phyloP scores from a whole-genome alignment of 2,797 vertebrate species.

The Gymnocypris eckloni region DNA sequence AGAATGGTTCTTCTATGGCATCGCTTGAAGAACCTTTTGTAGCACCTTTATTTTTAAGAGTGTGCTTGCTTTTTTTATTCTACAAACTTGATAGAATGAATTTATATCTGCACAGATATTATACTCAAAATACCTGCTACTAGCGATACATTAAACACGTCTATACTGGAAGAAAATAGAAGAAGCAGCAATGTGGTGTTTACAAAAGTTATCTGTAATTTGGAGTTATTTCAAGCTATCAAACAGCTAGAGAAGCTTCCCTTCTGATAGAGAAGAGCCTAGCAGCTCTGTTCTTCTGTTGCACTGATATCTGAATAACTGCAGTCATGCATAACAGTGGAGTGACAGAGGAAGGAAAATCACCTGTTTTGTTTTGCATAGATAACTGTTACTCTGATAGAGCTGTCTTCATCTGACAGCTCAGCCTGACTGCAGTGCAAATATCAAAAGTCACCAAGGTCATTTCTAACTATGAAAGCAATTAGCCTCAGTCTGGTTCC shows the following conservation, averaged over 20 bases:
- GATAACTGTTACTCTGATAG: conserved; percentile 50
- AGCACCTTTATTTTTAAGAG: no score
- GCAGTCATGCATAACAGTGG: conserved; percentile 37
- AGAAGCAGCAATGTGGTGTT: conserved; percentile 44
- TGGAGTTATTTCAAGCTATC: conserved; percentile 52
- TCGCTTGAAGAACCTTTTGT: no score
- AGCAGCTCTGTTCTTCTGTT: conserved; percentile 53
- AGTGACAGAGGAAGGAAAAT: conserved; percentile 34
- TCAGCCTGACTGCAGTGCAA: conserved; percentile 40
- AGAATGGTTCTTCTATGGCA: no score
- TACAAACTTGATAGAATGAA: not conserved
- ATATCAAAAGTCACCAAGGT: conserved; percentile 42
- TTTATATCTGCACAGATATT: not conserved
- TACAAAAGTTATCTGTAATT: conserved; percentile 54
- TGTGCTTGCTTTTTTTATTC: not conserved
- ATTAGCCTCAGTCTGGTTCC: conserved; percentile 32
- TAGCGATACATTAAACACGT: not conserved
- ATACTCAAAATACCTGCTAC: not conserved
- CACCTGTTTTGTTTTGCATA: conserved; percentile 49
- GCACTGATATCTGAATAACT: conserved; percentile 58
- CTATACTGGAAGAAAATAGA: conserved; percentile 19
- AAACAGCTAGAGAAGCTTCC: conserved; percentile 48
- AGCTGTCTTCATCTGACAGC: conserved; percentile 49
- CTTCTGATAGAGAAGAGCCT: conserved; percentile 52
- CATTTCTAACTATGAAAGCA: conserved; percentile 35